A percentile compares a stretch with the other conserved stretches of the same genome.
These are phyloP conservation scores for Pollenia angustigena DNA, from an alignment of 2,888 invertebrate species.

Conservation along the genomic window DNA sequence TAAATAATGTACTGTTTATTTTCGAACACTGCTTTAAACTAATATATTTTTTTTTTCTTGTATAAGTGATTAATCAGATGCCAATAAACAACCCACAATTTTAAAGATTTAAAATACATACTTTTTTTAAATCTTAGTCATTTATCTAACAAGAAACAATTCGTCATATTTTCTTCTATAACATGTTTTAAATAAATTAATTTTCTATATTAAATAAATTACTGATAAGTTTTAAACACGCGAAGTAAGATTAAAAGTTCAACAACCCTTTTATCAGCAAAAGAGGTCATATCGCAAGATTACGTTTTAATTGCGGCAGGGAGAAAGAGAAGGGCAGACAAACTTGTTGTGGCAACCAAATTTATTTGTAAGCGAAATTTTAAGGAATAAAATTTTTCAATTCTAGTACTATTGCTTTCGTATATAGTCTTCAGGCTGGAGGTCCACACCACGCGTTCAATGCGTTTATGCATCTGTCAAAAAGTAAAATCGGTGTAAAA, in stretches of 20 bases:
- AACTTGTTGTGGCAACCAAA: background rate
- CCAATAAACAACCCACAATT: slow-evolving; percentile 35
- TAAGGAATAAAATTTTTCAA: background rate
- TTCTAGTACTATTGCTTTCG: no score
- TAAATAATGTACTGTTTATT: no score
- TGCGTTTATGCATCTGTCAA: no score
- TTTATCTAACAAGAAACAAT: background rate
- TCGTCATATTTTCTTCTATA: background rate
- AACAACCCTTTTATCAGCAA: background rate
- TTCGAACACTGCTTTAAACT: no score
- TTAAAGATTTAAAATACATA: background rate
- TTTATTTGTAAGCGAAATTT: background rate
- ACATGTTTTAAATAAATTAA: background rate
- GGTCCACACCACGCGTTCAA: no score
- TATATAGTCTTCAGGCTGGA: no score
- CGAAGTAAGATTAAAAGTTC: background rate
- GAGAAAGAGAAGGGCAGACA: background rate
- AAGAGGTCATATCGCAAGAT: background rate
- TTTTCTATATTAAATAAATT: no score
- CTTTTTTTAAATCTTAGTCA: background rate
- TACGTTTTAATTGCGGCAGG: background rate
- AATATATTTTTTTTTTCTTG: slow-evolving; percentile 18
- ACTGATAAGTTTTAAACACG: background rate
- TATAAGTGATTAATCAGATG: slow-evolving; percentile 37
- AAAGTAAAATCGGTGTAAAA: no score